Base-by-base conservation (phyloP, 2,113 vertebrate species). In the Pithys albifrons region DNA sequence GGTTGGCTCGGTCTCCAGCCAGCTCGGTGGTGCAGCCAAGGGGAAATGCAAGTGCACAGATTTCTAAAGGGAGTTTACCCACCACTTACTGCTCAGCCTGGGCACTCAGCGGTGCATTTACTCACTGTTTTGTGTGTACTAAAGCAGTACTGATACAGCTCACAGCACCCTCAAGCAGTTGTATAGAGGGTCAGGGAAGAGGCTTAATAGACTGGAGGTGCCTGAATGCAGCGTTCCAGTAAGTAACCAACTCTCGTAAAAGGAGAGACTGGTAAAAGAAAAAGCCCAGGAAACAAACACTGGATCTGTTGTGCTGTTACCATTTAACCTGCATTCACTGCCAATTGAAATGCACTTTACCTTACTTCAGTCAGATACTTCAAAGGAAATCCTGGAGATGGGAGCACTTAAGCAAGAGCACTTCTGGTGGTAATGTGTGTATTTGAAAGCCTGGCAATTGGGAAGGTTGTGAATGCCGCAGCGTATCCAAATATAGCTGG, bases 281-380 rank as follows among this genome's bases (percentile, higher is more conserved):
- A 96, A 95, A 96, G 77, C 91, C 91, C 92, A 66, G 96, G 93
- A 94, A 97, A 89, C 88, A 96, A 92, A 96, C 96, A 95, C 89
- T 75, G 95, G 85, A 96, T 96, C 96, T 96, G 96, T 96, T 96
- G 96, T 96, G 96, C 95, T 86, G 90, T 96, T 96, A 93, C 92
- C 95, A 92, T 97, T 96, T 96, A 97, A 96, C 95, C 96, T 94
- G 95, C 94, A 96, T 95, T 97, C 96, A 96, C 92, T 93, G 95
- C 91, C 94, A 95, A 93, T 94, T 97, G 96, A 97, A 97, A 96
- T 93, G 96, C 96, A 96, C 95, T 96, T 96, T 97, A 97, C 95
- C 62, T 97, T 97, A 95, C 96, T 96, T 96, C 95, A 96, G 96
- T 96, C 96, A 96, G 94, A 92, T 96, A 95, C 96, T 97, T 97